Evolutionary conservation across 1,140 invertebrate genomes (phyloP).

Genomic region (Caenorhabditis brenneri): DNA sequence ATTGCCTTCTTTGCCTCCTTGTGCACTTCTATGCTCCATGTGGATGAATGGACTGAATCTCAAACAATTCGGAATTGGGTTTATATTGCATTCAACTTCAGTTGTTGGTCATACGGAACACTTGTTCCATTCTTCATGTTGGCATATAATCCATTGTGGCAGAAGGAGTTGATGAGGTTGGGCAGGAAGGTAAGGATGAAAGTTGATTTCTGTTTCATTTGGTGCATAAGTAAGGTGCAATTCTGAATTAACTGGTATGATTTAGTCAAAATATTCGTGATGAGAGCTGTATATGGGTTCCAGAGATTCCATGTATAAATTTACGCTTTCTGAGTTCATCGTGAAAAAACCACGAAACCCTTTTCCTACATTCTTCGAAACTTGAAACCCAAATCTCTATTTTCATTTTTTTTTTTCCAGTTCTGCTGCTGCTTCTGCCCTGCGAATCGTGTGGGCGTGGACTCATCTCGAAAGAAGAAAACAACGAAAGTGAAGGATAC

Average conservation of each 20-base stretch:
- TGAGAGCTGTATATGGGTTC: too few species aligned
- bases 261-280: too few species aligned
- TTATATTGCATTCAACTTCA: constrained; percentile 13
- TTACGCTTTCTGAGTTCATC: too few species aligned
- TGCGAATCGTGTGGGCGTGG: background rate
- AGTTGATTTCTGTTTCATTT: background rate
- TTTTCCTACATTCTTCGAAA: too few species aligned
- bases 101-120: constrained; percentile 9
- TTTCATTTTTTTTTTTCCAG: background rate
- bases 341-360: too few species aligned
- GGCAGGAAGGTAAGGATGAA: background rate
- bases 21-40: constrained; percentile 11
- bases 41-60: constrained; percentile 12
- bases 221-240: background rate
- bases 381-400: too few species aligned
- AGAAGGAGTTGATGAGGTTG: background rate
- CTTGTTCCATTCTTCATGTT: constrained; percentile 9
- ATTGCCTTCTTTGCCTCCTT: background rate
- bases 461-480: background rate
- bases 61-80: constrained; percentile 13
- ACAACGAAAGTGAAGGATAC: background rate
- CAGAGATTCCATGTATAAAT: too few species aligned
- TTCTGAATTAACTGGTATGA: too few species aligned
- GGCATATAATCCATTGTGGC: constrained; percentile 14
- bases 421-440: background rate